Conservation (phyloP, 2,888 invertebrate species). For the Cerceris ruficornis region DNA sequence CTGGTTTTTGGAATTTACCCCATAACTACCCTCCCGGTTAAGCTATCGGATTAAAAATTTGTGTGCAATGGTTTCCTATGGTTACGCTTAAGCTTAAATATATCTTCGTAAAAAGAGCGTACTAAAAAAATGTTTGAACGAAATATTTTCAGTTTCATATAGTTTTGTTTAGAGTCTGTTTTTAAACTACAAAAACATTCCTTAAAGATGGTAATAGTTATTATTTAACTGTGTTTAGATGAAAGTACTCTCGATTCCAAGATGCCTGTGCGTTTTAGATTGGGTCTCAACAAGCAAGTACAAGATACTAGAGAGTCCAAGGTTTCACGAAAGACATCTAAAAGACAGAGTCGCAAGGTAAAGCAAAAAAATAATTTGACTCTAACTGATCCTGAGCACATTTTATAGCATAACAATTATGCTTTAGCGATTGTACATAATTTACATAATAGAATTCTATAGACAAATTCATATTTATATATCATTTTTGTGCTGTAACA, state of each 20-base stretch:
- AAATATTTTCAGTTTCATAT: no score
- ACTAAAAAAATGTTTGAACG: no score
- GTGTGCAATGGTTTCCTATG: no score
- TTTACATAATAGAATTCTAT: slow-evolving; percentile 40
- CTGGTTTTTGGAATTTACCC: no score
- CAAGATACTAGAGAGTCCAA: slow-evolving; percentile 75
- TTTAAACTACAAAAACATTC: no score
- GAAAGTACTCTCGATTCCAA: slow-evolving; percentile 72
- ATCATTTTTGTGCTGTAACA: slow-evolving; percentile 42
- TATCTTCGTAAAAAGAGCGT: no score
- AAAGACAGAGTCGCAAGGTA: slow-evolving; percentile 78
- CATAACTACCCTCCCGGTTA: no score
- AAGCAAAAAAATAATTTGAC: slow-evolving; percentile 76
- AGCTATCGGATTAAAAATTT: no score
- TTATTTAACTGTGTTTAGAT: slow-evolving; percentile 57
- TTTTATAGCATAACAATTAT: slow-evolving; percentile 62
- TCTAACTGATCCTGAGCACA: slow-evolving; percentile 69
- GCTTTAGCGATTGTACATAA: slow-evolving; percentile 54
- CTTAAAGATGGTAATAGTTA: no score
- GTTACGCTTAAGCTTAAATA: no score
- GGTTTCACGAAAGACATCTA: slow-evolving; percentile 72
- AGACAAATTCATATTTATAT: slow-evolving; percentile 33
- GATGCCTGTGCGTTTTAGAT: slow-evolving; percentile 70
- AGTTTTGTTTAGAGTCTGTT: no score
- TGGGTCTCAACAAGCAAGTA: slow-evolving; percentile 73